Evolutionary conservation across 53 echinoderm and acorn worm genomes (phyloP).

Genomic region (Mesocentrotus franciscanus): DNA sequence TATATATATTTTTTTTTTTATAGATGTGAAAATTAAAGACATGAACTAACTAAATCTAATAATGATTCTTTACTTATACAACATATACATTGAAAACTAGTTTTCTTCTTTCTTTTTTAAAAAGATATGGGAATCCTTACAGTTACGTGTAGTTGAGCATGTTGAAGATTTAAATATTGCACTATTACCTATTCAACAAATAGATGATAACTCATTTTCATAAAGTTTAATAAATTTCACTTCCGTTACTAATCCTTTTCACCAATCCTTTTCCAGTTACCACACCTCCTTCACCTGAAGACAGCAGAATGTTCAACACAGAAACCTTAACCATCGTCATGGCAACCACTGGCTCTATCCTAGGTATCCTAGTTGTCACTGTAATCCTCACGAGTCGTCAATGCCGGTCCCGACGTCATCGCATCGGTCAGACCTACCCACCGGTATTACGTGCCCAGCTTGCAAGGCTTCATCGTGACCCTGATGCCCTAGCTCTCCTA

Average conservation of each 20-base stretch:
- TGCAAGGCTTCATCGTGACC: constrained; percentile 65
- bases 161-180: too few species aligned
- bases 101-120: too few species aligned
- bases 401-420: constrained; percentile 58
- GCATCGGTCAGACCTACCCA: constrained; percentile 36
- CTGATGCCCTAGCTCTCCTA: constrained; percentile 59
- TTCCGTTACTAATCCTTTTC: not conserved
- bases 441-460: constrained; percentile 58
- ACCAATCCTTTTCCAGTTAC: not conserved
- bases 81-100: too few species aligned
- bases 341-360: constrained; percentile 74
- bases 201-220: too few species aligned
- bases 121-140: too few species aligned
- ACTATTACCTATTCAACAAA: too few species aligned
- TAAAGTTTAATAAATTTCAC: not conserved
- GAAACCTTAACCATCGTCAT: constrained; percentile 74
- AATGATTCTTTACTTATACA: too few species aligned
- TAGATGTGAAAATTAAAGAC: too few species aligned
- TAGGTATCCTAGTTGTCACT: constrained; percentile 70
- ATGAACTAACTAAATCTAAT: too few species aligned
- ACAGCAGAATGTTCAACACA: constrained; percentile 63
- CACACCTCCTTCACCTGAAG: constrained; percentile 1
- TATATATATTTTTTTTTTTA: too few species aligned
- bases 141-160: too few species aligned
- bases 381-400: constrained; percentile 70